These are phyloP conservation scores for Marmota monax DNA, from an alignment of 2,113 vertebrate genomes.

Conservation along the genomic window DNA sequence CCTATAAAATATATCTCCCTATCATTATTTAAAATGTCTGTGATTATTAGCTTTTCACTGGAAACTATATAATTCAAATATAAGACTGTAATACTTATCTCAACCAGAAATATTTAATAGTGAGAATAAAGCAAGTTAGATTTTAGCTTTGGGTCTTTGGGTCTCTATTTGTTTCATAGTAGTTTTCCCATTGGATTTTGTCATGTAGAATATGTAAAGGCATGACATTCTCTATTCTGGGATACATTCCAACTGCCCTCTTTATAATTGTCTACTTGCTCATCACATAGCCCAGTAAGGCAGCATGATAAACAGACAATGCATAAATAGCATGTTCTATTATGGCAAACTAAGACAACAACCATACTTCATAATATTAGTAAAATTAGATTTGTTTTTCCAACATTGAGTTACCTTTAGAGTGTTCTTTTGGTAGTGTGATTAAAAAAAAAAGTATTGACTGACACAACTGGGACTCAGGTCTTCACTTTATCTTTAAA, in stretches of 20 bases:
- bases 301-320: not conserved
- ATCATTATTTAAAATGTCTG: not conserved
- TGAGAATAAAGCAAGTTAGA: not conserved
- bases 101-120: not conserved
- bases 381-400: conserved; percentile 18
- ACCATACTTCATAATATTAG: not conserved
- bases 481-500: not conserved
- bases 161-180: not conserved
- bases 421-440: not conserved
- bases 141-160: conserved; percentile 1
- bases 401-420: not conserved
- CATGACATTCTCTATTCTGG: not conserved
- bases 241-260: not conserved
- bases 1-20: not conserved
- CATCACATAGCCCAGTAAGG: not conserved
- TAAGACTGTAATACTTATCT: not conserved
- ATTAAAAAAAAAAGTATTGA: not conserved
- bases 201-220: not conserved
- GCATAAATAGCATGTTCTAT: not conserved
- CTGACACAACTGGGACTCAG: not conserved
- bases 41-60: conserved; percentile 18
- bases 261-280: not conserved
- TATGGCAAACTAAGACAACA: not conserved
- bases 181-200: not conserved
- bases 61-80: conserved; percentile 43